A percentile compares a stretch with the other conserved stretches of the same genome.
Conservation (phyloP, 2,888 invertebrate genomes). For the Harpagoxenus sublaevis region DNA sequence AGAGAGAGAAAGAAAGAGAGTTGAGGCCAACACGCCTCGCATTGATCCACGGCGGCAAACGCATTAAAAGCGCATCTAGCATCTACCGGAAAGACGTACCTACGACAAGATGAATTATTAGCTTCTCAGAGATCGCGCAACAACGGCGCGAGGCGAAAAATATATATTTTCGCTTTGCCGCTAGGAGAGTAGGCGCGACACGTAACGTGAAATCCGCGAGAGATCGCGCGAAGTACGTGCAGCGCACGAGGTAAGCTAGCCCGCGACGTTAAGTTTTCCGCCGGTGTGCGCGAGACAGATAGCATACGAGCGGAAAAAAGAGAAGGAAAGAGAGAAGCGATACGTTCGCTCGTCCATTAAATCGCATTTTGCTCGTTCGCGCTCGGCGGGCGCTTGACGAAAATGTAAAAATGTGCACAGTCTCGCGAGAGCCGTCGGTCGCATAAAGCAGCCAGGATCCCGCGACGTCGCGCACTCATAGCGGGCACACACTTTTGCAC, state of each 20-base stretch:
- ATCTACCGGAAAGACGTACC: slow-evolving; percentile 49
- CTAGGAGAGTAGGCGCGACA: background rate
- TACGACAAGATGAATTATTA: slow-evolving; percentile 56
- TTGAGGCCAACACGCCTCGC: slow-evolving; percentile 46
- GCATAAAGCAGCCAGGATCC: background rate
- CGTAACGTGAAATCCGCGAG: slow-evolving; percentile 16
- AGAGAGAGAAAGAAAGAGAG: background rate
- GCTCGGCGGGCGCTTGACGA: slow-evolving; percentile 18
- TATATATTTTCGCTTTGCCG: slow-evolving; percentile 47
- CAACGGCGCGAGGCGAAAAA: background rate
- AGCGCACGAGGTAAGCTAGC: background rate
- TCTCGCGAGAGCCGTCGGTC: slow-evolving; percentile 28
- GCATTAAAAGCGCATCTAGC: slow-evolving; percentile 60
- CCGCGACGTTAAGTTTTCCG: background rate
- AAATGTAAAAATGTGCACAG: slow-evolving; percentile 22
- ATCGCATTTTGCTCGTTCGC: slow-evolving; percentile 23
- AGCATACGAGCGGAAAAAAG: background rate
- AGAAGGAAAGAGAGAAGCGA: background rate
- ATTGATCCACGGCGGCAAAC: slow-evolving; percentile 35
- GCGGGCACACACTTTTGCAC: slow-evolving; percentile 21
- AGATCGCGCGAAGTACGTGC: background rate
- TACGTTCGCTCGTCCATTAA: slow-evolving; percentile 35
- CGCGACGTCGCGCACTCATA: background rate
- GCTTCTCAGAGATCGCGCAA: slow-evolving; percentile 38
- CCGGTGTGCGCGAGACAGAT: background rate